phyloP scores from a whole-genome alignment of 64 coral and sea anemone genomes.

The Orbicella faveolata region DNA sequence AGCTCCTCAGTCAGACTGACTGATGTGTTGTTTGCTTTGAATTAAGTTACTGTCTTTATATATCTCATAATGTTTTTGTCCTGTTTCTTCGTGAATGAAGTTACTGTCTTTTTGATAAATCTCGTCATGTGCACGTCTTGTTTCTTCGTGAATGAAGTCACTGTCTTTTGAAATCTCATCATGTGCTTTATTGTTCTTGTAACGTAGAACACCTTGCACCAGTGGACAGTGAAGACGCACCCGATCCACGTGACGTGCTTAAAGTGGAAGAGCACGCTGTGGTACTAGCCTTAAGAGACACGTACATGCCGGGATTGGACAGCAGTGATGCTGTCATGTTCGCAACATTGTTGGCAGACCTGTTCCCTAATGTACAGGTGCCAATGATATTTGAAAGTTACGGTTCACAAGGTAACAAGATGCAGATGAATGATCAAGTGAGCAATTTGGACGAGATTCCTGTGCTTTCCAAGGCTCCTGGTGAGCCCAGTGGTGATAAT shows the following conservation, averaged over 20 bases:
- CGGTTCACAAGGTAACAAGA: constrained; percentile 45
- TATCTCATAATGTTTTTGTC: background rate
- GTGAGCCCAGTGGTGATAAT: constrained; percentile 13
- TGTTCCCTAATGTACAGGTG: constrained; percentile 74
- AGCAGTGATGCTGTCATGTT: constrained; percentile 92
- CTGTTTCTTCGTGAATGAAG: background rate
- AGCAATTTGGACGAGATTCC: constrained; percentile 84
- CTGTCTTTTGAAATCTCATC: background rate
- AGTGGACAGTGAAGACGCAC: constrained; percentile 7
- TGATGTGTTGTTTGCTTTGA: no score
- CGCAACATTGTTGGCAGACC: constrained; percentile 68
- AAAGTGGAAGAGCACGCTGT: constrained; percentile 82
- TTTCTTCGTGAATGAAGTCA: no score
- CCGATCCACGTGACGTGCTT: constrained; percentile 24
- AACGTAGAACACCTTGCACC: background rate
- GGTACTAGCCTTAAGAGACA: constrained; percentile 81
- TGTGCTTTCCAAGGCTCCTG: constrained; percentile 16
- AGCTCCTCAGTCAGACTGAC: no score
- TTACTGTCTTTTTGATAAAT: background rate
- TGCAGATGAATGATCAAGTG: constrained; percentile 74
- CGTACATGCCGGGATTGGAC: constrained; percentile 74
- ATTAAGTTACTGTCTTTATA: background rate
- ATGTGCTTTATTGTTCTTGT: background rate
- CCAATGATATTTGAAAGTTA: constrained; percentile 85
- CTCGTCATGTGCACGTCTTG: background rate